Base-by-base conservation (phyloP, 2,797 vertebrate species). In the Hylomyscus alleni region DNA sequence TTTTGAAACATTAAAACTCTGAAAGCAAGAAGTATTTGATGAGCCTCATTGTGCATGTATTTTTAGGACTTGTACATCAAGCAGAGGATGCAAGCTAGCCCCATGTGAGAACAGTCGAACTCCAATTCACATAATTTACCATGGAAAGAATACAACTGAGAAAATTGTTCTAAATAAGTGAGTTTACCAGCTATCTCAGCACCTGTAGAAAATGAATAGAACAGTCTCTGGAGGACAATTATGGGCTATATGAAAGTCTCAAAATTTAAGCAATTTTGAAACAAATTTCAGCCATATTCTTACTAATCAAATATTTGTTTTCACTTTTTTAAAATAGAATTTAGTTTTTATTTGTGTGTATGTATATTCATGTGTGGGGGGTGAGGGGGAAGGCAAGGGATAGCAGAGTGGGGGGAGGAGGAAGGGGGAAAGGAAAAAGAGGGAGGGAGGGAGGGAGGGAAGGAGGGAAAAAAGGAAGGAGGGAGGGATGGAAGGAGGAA, bases 1-100 rank as follows among this genome's bases (percentile, higher is more conserved):
- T 86, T 89, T 94, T 54, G 50, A 83, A 89, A 91, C 22, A 89
- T 91, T 91, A 80, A 77, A 50, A 82, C 34, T 58, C 60, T 60
- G 58, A 76, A 60, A 60, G 54, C 12, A 76, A 60, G 60, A 60
- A 34, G 31, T 85, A 91, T 72, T 91, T 88, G 31, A 62, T 80
- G 2, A 75, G 1, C 47, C 3, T 87, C 3, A 72, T 4, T 40
- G 37, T 62, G 40, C 72, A 85, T n/a, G 31, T 91, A 96, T 89
- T 89, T 65, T 91, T 81, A 96, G 91, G 47, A 89, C 77, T 54
- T 83, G 47, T 14, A 11, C 1, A 83, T 15, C 72, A 14, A 90
- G 78, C 75, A 12, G 26, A 83, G 47, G 40, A 37, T 62, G 56
- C 24, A 22, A 75, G 90, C 50, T 44, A 67, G 54, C 37, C 95